Base-by-base conservation (phyloP, 2,797 vertebrate genomes). In the Micromesistius poutassou region DNA sequence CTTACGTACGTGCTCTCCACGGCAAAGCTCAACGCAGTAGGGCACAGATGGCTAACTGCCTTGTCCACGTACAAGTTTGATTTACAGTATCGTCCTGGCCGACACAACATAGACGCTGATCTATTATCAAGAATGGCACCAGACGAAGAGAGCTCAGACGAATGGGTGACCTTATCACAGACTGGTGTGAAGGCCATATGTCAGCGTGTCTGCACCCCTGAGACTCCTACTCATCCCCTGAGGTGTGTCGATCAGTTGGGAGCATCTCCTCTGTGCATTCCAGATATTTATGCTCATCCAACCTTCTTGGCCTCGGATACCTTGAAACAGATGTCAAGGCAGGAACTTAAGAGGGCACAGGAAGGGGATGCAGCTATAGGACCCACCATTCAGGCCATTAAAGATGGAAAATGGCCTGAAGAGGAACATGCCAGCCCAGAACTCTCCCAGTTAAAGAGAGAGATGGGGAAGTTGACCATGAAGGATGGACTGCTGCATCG, bases 161-260 rank as follows among this genome's bases (percentile, higher is more conserved):
- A 42, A 8, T 81, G 79, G 80, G 46, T 38, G n/a, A 74, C 22
- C 0, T 25, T 81, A 73, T 19, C 75, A 4, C 70, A 72, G 30
- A 30, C 42, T 36, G 75, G 79, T 1, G 74, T 83, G 4, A 83
- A 68, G 35, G 38, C 70, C 7, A 76, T 81, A 13, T 77, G 70
- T 28, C 74, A 84, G 28, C 5, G 1, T 25, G 68, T 75, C 25
- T 2, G 70, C 22, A 19, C 50, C 25, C 36, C 55, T 2, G 74
- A 79, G 19, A 7, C 12, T 42, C 4, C 35, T 19, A 5, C 50
- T 3, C 10, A 2, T n/a, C 12, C 33, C 19, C 31, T 13, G 1
- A 25, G 30, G 10, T 73, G 2, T 74, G 75, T 81, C 0, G 75
- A 36, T 30, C 81, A 80, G 42, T n/a, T 82, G 16, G 73, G 75